Conservation (phyloP, 2,888 invertebrate species). For the Xylota segnis region DNA sequence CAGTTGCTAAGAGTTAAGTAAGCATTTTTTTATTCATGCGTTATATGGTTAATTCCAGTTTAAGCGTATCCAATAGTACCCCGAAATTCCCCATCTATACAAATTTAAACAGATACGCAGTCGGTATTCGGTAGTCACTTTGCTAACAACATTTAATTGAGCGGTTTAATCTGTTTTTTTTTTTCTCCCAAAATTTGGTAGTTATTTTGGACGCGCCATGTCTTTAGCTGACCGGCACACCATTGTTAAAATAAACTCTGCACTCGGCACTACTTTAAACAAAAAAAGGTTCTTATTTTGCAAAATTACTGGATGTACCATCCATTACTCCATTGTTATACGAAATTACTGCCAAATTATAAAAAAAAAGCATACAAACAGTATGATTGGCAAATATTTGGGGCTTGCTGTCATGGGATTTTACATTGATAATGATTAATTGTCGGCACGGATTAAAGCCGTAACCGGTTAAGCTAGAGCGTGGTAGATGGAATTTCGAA, state of each 20-base stretch:
- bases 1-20: neutral
- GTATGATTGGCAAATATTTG: slow-evolving; percentile 1
- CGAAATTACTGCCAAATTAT: neutral
- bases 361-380: neutral
- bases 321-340: neutral
- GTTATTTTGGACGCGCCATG: neutral
- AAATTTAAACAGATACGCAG: neutral
- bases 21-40: neutral
- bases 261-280: neutral
- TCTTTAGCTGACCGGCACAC: neutral
- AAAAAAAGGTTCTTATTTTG: neutral
- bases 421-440: neutral
- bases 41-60: slow-evolving; percentile 1
- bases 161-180: neutral
- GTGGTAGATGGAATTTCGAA: neutral
- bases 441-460: neutral
- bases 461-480: neutral
- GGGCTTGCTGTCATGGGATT: neutral
- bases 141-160: neutral
- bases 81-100: neutral
- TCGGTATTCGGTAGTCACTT: neutral
- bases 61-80: neutral
- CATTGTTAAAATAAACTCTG: slow-evolving; percentile 2
- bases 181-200: neutral
- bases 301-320: neutral